These are phyloP conservation scores for Zaprionus ghesquierei DNA, from an alignment of 1,140 invertebrate genomes.

Conservation along the genomic window DNA sequence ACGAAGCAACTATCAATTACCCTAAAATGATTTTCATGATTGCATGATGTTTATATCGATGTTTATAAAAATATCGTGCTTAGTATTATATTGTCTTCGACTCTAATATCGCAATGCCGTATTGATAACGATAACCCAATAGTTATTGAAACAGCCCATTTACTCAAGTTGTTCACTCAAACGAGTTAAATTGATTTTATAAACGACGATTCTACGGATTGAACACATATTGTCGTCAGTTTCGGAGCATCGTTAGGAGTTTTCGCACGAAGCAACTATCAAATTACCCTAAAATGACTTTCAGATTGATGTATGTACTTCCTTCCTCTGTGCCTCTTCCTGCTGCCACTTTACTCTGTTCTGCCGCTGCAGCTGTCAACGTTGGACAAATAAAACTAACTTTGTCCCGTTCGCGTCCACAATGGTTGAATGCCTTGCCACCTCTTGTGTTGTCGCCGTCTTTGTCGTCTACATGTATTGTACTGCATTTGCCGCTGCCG, in stretches of 20 bases:
- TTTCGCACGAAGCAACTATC: slow-evolving; percentile 39
- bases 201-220: not conserved
- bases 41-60: too few relatives aligned
- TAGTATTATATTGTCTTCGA: too few relatives aligned
- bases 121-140: too few relatives aligned
- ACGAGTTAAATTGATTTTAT: not conserved
- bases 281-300: slow-evolving; percentile 52
- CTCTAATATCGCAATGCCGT: too few relatives aligned
- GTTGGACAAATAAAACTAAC: slow-evolving; percentile 53
- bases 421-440: slow-evolving; percentile 1
- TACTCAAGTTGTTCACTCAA: not conserved
- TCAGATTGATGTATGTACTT: slow-evolving; percentile 38
- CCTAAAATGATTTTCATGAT: slow-evolving; percentile 46
- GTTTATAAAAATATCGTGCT: not conserved
- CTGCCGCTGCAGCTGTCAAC: slow-evolving; percentile 13
- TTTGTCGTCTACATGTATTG: slow-evolving; percentile 9
- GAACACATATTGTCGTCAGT: not conserved
- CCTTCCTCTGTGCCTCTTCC: not conserved
- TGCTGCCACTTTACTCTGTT: not conserved
- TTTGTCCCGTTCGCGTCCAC: slow-evolving; percentile 18
- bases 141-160: too few relatives aligned
- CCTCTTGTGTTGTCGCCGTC: slow-evolving; percentile 14
- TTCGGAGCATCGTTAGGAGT: not conserved
- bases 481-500: slow-evolving; percentile 4
- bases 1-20: slow-evolving; percentile 49